Percentiles rank a stretch among this genome's conserved stretches.
These are phyloP conservation scores for Dasyprocta punctata DNA, from an alignment of 2,113 vertebrate species.

Conservation along the genomic window DNA sequence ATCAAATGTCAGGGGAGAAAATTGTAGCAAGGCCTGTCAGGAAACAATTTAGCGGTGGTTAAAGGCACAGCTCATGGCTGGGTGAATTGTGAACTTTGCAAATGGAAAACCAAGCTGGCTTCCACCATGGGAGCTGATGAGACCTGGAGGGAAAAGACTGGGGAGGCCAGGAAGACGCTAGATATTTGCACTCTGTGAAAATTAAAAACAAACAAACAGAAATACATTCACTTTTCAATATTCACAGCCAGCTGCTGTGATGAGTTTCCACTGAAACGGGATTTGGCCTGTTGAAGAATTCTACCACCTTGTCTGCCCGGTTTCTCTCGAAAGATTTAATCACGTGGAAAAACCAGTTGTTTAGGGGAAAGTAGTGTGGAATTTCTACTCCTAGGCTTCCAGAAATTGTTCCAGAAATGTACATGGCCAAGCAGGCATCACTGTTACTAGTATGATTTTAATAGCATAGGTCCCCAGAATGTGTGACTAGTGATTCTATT, in stretches of 20 bases:
- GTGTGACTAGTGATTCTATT: background rate
- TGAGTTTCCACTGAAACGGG: background rate
- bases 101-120: slow-evolving; percentile 85
- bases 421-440: background rate
- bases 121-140: slow-evolving; percentile 35
- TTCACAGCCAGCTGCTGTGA: slow-evolving; percentile 9
- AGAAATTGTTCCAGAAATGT: background rate
- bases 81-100: slow-evolving; percentile 88
- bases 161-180: background rate
- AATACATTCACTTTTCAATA: background rate
- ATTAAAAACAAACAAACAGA: background rate
- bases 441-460: background rate
- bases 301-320: background rate
- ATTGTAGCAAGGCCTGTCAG: slow-evolving; percentile 94
- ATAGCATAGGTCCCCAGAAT: background rate
- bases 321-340: background rate
- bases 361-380: background rate
- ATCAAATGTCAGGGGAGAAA: slow-evolving; percentile 95
- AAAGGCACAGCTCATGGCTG: slow-evolving; percentile 91
- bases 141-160: background rate
- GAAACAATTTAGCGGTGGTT: slow-evolving; percentile 97
- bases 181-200: background rate
- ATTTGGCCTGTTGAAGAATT: background rate
- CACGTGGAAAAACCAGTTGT: background rate
- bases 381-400: background rate